Evolutionary conservation across 2,888 invertebrate species (phyloP).

Genomic region (Hyppa rectilinea): DNA sequence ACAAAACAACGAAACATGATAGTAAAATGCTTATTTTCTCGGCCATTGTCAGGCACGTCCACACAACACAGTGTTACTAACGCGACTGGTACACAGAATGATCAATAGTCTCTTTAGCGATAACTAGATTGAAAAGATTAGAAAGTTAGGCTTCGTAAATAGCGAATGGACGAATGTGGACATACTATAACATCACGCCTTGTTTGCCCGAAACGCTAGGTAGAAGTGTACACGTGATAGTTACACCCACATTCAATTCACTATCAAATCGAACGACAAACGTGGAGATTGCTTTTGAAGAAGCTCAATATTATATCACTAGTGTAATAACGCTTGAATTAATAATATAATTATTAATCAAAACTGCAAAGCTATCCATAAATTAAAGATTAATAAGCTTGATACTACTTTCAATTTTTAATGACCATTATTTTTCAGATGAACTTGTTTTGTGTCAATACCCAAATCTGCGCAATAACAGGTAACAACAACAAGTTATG

Average conservation of each 20-base stretch:
- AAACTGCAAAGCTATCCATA: neutral
- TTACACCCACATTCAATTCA: no score
- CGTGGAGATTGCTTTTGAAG: neutral
- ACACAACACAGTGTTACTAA: slow-evolving; percentile 23
- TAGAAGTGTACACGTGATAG: no score
- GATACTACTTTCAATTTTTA: neutral
- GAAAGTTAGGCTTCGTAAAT: slow-evolving; percentile 57
- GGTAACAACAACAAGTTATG: neutral
- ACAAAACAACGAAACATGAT: slow-evolving; percentile 67
- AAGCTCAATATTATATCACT: neutral
- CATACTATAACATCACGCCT: no score
- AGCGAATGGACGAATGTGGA: slow-evolving; percentile 15
- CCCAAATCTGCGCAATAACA: neutral
- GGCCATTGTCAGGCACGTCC: slow-evolving; percentile 60
- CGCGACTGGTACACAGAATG: slow-evolving; percentile 42
- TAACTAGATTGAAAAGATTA: slow-evolving; percentile 55
- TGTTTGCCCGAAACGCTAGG: no score
- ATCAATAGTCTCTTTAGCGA: slow-evolving; percentile 28
- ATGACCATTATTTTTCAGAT: neutral
- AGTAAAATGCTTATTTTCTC: slow-evolving; percentile 44
- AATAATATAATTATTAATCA: neutral
- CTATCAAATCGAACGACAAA: no score
- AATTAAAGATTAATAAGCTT: neutral
- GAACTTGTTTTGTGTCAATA: neutral
- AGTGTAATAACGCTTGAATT: neutral